Percentiles rank a stretch among this genome's conserved stretches.
Conservation (phyloP, 2,113 vertebrate genomes). For the Cheilinus undulatus region DNA sequence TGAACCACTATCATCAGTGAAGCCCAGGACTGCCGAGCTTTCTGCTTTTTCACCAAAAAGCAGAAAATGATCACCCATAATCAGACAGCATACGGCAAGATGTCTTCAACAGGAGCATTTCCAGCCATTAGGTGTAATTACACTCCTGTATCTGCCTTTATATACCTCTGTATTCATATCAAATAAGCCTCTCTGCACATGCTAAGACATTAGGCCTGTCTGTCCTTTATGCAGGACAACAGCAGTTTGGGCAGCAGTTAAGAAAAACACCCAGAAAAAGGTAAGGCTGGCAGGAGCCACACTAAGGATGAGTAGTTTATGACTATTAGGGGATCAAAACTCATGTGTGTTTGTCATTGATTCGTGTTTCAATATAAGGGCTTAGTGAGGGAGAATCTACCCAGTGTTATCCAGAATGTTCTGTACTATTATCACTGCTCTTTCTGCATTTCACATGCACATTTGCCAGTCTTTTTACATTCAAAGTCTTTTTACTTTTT, state of each 20-base stretch:
- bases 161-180: constrained; percentile 76
- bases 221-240: constrained; percentile 57
- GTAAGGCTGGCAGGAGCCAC: constrained; percentile 39
- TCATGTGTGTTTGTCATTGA: constrained; percentile 69
- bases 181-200: constrained; percentile 67
- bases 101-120: constrained; percentile 81
- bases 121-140: constrained; percentile 83
- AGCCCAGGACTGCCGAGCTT: constrained; percentile 64
- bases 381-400: constrained; percentile 60
- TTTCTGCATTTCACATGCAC: constrained; percentile 11
- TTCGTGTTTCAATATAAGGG: constrained; percentile 48
- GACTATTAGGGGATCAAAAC: constrained; percentile 55
- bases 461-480: too few relatives aligned
- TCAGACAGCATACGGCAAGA: constrained; percentile 76
- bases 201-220: constrained; percentile 41
- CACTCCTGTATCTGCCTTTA: constrained; percentile 73
- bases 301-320: constrained; percentile 61
- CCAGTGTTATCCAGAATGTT: constrained; percentile 34
- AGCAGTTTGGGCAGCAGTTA: constrained; percentile 63
- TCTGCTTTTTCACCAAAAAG: constrained; percentile 74
- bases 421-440: neutral
- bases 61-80: constrained; percentile 83
- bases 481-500: neutral
- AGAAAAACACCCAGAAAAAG: constrained; percentile 66
- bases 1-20: constrained; percentile 78